phyloP scores from a whole-genome alignment of 2,888 invertebrate genomes.

The Cheilosia vulpina region DNA sequence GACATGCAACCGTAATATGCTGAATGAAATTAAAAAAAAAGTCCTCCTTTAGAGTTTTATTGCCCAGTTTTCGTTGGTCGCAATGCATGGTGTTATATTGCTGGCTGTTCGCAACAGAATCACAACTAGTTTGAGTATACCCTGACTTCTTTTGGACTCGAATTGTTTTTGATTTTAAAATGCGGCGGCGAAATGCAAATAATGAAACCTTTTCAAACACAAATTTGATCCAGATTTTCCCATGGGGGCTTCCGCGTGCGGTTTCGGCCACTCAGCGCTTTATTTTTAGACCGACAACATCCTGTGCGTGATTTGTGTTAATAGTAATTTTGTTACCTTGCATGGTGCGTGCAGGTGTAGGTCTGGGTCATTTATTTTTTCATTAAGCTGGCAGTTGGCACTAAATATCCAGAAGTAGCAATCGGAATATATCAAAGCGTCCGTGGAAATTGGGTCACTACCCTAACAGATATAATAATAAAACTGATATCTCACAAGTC shows the following conservation, averaged over 20 bases:
- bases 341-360: slow-evolving; percentile 9
- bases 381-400: not conserved
- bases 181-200: not conserved
- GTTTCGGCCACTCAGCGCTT: too few species aligned
- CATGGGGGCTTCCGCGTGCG: not conserved
- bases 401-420: not conserved
- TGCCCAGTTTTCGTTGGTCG: too few species aligned
- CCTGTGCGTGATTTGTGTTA: slow-evolving; percentile 29
- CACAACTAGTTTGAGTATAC: too few species aligned
- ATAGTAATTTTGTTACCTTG: not conserved
- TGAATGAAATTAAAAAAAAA: too few species aligned
- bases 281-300: slow-evolving; percentile 2
- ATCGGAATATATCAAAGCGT: not conserved
- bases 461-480: not conserved
- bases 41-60: too few species aligned
- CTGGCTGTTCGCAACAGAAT: too few species aligned
- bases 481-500: not conserved
- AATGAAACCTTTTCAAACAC: not conserved
- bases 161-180: not conserved
- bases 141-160: not conserved
- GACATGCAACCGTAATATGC: too few species aligned
- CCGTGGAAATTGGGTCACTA: not conserved
- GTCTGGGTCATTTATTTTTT: slow-evolving; percentile 18
- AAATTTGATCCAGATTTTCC: not conserved
- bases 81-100: too few species aligned